These are phyloP conservation scores for Polymixis flavicincta DNA, from an alignment of 2,888 invertebrate genomes.

Conservation along the genomic window DNA sequence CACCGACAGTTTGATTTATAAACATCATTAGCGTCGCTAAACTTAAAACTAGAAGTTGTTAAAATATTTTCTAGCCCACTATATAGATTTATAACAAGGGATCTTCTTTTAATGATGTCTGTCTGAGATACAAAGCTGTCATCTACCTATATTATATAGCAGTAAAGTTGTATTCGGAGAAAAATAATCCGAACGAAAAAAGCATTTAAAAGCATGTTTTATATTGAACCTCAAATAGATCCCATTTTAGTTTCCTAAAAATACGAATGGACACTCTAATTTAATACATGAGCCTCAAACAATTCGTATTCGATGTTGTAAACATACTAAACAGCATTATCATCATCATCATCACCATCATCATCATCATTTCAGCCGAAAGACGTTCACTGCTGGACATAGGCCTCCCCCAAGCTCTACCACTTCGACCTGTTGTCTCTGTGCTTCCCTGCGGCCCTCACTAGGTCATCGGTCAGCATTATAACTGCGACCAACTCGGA, in stretches of 20 bases:
- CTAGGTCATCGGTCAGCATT: no score
- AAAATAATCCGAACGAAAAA: neutral
- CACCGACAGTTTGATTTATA: slow-evolving; percentile 37
- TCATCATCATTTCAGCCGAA: no score
- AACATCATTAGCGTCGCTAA: slow-evolving; percentile 40
- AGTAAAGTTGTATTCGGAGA: neutral
- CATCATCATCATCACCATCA: no score
- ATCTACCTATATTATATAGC: slow-evolving; percentile 8
- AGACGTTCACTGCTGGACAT: no score
- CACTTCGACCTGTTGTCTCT: no score
- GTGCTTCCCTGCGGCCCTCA: no score
- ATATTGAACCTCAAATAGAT: neutral
- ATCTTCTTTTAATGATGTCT: slow-evolving; percentile 80
- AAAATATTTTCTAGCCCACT: slow-evolving; percentile 75
- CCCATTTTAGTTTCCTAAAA: neutral
- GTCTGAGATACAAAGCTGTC: slow-evolving; percentile 17
- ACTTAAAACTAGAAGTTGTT: slow-evolving; percentile 71
- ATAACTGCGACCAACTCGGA: neutral
- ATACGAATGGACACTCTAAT: no score
- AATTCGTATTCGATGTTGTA: neutral
- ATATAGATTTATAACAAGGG: slow-evolving; percentile 78
- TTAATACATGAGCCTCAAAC: neutral
- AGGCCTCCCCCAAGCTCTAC: no score
- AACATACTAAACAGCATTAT: neutral
- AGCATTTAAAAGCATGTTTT: neutral